A percentile compares a stretch with the other conserved stretches of the same genome.
These are phyloP conservation scores for Melanaphis sacchari DNA, from an alignment of 1,140 invertebrate species.

Conservation along the genomic window DNA sequence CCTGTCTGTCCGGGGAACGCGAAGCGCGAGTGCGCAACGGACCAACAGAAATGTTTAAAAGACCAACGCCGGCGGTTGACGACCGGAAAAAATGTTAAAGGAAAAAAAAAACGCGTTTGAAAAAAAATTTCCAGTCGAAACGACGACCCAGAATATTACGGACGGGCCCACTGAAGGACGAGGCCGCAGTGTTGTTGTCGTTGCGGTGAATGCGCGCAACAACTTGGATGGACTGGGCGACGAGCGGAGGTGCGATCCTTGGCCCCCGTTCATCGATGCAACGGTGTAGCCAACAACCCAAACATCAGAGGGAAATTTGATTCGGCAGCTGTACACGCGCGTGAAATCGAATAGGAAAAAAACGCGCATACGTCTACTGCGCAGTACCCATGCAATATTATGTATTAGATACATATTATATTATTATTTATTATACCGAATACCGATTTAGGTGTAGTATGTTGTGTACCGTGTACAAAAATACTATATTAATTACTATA, in stretches of 20 bases:
- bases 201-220: conserved; percentile 22
- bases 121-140: conserved; percentile 39
- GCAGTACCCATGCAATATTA: neutral
- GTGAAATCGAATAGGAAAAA: neutral
- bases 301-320: conserved; percentile 35
- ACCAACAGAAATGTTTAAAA: neutral
- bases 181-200: conserved; percentile 54
- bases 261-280: neutral
- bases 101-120: conserved; percentile 24
- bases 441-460: too few species aligned
- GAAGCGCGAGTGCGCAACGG: neutral
- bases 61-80: neutral
- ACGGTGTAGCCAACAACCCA: neutral
- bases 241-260: neutral
- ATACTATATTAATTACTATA: too few species aligned
- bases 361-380: neutral
- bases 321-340: neutral
- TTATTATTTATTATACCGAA: too few species aligned
- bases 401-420: neutral
- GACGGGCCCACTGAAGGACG: conserved; percentile 57
- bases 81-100: neutral
- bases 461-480: too few species aligned
- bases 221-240: neutral
- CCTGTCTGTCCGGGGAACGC: conserved; percentile 13
- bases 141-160: conserved; percentile 54